Percentiles rank a stretch among this genome's conserved stretches.
Conservation (phyloP, 2,797 vertebrate genomes). For the Girardinus metallicus region DNA sequence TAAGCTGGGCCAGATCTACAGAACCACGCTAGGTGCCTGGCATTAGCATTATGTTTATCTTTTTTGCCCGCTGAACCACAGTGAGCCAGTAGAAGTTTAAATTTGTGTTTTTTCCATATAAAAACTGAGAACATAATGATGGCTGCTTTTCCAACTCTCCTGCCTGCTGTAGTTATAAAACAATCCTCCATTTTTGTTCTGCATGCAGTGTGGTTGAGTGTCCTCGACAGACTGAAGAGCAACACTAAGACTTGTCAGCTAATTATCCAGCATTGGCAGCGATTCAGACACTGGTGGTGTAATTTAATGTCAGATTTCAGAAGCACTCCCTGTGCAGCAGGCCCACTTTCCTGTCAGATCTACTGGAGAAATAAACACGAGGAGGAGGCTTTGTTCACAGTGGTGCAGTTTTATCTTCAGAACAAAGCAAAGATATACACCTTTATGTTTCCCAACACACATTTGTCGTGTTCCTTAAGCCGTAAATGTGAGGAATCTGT, state of each 20-base stretch:
- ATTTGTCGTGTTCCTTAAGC: slow-evolving; percentile 1
- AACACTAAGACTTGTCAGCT: slow-evolving; percentile 36
- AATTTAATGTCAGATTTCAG: slow-evolving; percentile 38
- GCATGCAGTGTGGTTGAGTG: slow-evolving; percentile 24
- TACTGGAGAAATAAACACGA: slow-evolving; percentile 36
- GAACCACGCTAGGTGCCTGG: neutral
- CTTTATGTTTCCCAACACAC: neutral
- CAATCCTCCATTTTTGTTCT: slow-evolving; percentile 6
- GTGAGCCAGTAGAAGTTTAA: neutral
- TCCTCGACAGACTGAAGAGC: slow-evolving; percentile 36
- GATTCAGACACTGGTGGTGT: slow-evolving; percentile 42
- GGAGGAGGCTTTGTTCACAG: slow-evolving; percentile 19
- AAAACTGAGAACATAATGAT: neutral
- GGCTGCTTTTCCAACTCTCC: neutral
- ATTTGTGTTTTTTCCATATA: neutral
- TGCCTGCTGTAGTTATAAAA: neutral
- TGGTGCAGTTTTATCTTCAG: slow-evolving; percentile 20
- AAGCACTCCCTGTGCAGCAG: slow-evolving; percentile 12
- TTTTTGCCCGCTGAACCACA: neutral
- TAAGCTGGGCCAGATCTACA: neutral
- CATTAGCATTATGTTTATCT: neutral
- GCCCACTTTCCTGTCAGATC: slow-evolving; percentile 30
- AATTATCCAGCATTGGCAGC: slow-evolving; percentile 37
- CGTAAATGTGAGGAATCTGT: neutral
- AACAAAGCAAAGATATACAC: neutral